phyloP scores from a whole-genome alignment of 2,888 invertebrate species.

The Rhagonycha lutea region DNA sequence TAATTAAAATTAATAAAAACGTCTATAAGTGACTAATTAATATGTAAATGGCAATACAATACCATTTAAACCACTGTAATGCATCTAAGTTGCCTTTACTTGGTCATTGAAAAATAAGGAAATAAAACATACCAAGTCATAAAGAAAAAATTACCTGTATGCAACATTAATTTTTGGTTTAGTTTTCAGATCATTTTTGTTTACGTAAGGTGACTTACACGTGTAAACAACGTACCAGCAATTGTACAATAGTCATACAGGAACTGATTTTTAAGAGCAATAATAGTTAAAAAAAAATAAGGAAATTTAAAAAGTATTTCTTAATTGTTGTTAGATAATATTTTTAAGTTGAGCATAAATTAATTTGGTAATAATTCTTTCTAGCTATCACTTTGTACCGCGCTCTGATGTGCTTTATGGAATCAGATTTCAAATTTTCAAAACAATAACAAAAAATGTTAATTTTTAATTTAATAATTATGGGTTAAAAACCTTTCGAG shows the following conservation, averaged over 20 bases:
- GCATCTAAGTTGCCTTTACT: background rate
- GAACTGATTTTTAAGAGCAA: background rate
- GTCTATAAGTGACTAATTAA: background rate
- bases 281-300: background rate
- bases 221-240: background rate
- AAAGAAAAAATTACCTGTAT: too few species aligned
- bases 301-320: background rate
- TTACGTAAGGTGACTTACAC: too few species aligned
- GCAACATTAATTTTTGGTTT: too few species aligned
- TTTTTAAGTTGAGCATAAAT: background rate
- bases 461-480: too few species aligned
- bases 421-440: too few species aligned
- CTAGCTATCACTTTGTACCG: background rate
- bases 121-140: background rate
- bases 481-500: too few species aligned
- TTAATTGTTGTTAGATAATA: background rate
- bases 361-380: background rate
- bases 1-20: background rate
- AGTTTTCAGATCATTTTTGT: background rate
- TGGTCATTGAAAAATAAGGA: background rate
- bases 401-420: too few species aligned
- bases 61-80: background rate
- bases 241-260: background rate
- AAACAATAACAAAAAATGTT: too few species aligned
- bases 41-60: background rate